phyloP scores from a whole-genome alignment of 2,113 vertebrate genomes.

The Acrocephalus arundinaceus region DNA sequence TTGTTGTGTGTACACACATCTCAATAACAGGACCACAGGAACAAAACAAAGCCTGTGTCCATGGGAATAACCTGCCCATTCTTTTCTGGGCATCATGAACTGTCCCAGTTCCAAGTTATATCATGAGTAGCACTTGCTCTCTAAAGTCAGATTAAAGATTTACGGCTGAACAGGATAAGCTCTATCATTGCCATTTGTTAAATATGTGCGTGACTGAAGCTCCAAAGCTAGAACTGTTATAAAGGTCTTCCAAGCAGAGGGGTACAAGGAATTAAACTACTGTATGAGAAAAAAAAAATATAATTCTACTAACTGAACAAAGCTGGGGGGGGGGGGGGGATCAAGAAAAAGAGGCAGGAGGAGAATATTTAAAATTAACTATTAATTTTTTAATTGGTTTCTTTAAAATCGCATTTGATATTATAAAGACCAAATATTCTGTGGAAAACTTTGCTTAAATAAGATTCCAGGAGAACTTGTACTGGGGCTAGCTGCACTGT shows the following conservation, averaged over 20 bases:
- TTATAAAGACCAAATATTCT: not conserved
- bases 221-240: not conserved
- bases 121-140: not conserved
- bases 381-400: not conserved
- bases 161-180: not conserved
- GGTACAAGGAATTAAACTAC: not conserved
- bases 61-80: not conserved
- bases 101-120: not conserved
- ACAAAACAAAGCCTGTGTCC: not conserved
- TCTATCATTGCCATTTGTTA: conserved; percentile 5
- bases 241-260: not conserved
- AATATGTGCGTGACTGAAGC: not conserved
- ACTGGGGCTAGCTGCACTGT: not conserved
- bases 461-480: not conserved
- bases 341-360: not conserved
- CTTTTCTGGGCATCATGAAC: not conserved
- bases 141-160: conserved; percentile 37
- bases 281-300: not conserved
- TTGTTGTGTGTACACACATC: not conserved
- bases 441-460: not conserved
- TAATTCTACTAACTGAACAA: not conserved
- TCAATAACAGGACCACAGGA: not conserved
- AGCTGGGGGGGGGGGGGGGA: not conserved
- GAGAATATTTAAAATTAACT: not conserved
- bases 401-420: not conserved